These are phyloP conservation scores for Apodemia zela DNA, from an alignment of 2,888 invertebrate species.

Conservation along the genomic window DNA sequence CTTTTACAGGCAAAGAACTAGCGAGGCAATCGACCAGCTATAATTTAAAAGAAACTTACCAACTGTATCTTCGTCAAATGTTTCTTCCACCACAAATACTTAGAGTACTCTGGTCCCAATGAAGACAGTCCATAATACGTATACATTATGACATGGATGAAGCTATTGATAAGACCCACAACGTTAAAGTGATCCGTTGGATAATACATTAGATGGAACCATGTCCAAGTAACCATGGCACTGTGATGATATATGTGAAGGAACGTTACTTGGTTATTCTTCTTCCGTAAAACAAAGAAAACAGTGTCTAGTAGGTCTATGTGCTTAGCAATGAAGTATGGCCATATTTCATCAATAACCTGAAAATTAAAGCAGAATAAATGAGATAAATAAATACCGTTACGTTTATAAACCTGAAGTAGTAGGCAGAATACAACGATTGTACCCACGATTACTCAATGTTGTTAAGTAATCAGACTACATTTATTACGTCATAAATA, in stretches of 20 bases:
- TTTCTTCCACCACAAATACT: conserved; percentile 93
- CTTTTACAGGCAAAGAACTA: too few species aligned
- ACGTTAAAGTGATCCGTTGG: conserved; percentile 89
- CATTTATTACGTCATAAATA: too few species aligned
- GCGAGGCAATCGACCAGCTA: too few species aligned
- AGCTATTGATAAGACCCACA: conserved; percentile 86
- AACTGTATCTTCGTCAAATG: conserved; percentile 90
- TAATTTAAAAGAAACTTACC: conserved; percentile 64
- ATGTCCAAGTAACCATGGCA: conserved; percentile 87
- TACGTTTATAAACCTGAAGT: too few species aligned
- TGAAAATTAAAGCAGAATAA: conserved; percentile 36
- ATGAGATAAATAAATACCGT: neutral
- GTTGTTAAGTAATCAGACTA: too few species aligned
- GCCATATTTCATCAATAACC: conserved; percentile 74
- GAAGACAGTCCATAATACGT: conserved; percentile 88
- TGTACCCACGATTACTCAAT: too few species aligned
- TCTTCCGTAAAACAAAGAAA: conserved; percentile 93
- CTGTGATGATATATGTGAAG: conserved; percentile 94
- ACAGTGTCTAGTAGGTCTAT: conserved; percentile 89
- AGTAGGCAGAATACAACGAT: too few species aligned
- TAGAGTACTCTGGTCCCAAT: conserved; percentile 85
- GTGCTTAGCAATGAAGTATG: conserved; percentile 89
- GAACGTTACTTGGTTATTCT: conserved; percentile 88
- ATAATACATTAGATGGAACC: conserved; percentile 87
- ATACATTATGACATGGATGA: conserved; percentile 92